Conservation (phyloP, 2,888 invertebrate species). For the Phymatocera aterrima region DNA sequence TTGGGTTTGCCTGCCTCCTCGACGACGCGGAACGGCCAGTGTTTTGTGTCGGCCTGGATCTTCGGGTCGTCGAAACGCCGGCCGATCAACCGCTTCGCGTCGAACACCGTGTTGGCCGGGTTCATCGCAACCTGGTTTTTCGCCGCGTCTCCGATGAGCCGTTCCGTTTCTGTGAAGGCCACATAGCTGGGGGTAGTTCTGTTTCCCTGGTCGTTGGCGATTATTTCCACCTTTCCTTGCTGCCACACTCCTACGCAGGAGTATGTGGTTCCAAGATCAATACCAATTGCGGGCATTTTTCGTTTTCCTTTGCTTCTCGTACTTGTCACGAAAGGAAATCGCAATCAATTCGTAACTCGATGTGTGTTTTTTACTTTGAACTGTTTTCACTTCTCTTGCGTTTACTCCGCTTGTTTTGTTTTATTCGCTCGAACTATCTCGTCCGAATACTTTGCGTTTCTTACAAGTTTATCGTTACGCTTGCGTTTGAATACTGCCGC, state of each 20-base stretch:
- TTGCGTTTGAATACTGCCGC: slow-evolving; percentile 51
- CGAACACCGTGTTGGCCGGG: slow-evolving; percentile 85
- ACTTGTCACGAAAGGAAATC: neutral
- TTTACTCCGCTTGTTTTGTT: neutral
- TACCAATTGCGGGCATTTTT: slow-evolving; percentile 78
- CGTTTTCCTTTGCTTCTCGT: slow-evolving; percentile 40
- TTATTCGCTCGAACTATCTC: slow-evolving; percentile 14
- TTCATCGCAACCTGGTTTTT: slow-evolving; percentile 85
- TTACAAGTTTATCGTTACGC: slow-evolving; percentile 48
- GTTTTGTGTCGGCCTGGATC: slow-evolving; percentile 88
- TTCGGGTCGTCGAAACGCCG: slow-evolving; percentile 83
- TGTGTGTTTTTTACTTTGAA: neutral
- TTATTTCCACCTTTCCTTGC: slow-evolving; percentile 88
- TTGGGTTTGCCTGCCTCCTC: slow-evolving; percentile 82
- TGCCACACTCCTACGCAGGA: slow-evolving; percentile 87
- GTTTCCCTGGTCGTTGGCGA: slow-evolving; percentile 83
- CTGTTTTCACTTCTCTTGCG: neutral
- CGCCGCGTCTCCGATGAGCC: slow-evolving; percentile 83
- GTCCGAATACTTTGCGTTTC: neutral
- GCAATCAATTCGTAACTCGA: neutral
- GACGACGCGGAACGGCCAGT: slow-evolving; percentile 89
- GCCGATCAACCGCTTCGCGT: slow-evolving; percentile 80
- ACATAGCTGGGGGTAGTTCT: slow-evolving; percentile 86
- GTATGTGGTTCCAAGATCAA: slow-evolving; percentile 78
- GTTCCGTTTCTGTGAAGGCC: slow-evolving; percentile 81